These are phyloP conservation scores for Melanotaenia pygmaea DNA, from an alignment of 2,797 vertebrate genomes.

Conservation along the genomic window DNA sequence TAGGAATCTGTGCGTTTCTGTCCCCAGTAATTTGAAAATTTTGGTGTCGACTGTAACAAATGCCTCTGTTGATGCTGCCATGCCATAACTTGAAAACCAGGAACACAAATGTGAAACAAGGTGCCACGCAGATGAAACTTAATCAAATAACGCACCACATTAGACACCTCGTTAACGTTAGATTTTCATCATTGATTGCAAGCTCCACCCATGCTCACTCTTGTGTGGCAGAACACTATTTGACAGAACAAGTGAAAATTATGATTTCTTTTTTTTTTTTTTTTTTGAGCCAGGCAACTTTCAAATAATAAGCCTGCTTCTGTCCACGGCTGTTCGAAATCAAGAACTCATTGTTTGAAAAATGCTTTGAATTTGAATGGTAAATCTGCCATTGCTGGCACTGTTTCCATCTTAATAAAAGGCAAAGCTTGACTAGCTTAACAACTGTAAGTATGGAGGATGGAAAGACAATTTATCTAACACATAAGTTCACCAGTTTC, in stretches of 20 bases:
- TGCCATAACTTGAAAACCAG: not conserved
- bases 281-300: slow-evolving; percentile 11
- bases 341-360: slow-evolving; percentile 12
- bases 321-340: slow-evolving; percentile 15
- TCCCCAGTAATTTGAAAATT: not conserved
- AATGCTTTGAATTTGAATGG: slow-evolving; percentile 4
- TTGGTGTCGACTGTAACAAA: not conserved
- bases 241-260: slow-evolving; percentile 9
- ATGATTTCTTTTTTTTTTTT: not conserved
- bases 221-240: not conserved
- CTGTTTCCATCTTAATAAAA: not conserved
- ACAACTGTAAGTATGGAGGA: slow-evolving; percentile 1
- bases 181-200: not conserved
- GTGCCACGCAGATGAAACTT: not conserved
- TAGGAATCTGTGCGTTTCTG: not conserved
- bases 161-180: not conserved
- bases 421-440: not conserved
- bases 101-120: not conserved
- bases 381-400: slow-evolving; percentile 1
- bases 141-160: not conserved
- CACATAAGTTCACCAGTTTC: not conserved
- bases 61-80: not conserved
- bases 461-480: not conserved
- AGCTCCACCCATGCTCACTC: not conserved
- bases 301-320: slow-evolving; percentile 2